Evolutionary conservation across 2,797 vertebrate species (phyloP), one percentile per base, ranked within the genome.

Genomic region (Odontamblyopus lacepedii): DNA sequence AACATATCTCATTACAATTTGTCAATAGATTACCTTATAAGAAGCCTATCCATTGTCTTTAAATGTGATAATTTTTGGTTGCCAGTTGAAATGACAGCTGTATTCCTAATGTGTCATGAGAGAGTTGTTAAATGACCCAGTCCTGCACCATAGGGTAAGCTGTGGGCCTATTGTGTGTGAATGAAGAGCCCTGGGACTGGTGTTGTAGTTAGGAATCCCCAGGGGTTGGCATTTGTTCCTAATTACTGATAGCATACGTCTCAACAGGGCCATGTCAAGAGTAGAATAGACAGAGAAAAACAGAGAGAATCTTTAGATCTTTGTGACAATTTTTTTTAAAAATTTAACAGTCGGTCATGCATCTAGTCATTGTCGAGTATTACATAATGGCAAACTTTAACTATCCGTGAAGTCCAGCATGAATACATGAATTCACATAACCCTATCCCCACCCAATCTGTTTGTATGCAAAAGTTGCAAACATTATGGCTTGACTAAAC

Each of bases 231-330:
- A 82, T 78, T 83, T 81, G 75, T 66, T 67, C 56, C 44, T 83
- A 82, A 86, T 83, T 76, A 80, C 68, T 65, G 12, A 57, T 44
- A 81, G 65, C 72, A 84, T 84, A 78, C 30, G 60, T 77, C 81
- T 79, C 66, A 48, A 63, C 70, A 80, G 63, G 63, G 76, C 44
- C 57, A 61, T 83, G 82, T 77, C 66, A 80, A 83, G 74, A 19
- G 67, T 63, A 71, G 48, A 67, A 82, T 73, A 70, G 77, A 74
- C 75, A 35, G 56, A 26, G 63, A 59, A 6, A 62, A 70, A 65
- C 13, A 30, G 6, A 6, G 13, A 13, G 5, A 18, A 5, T 27
- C 15, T 29, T 59, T 30, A 55, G 53, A n/a, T 55, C 53, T 7
- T 23, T 55, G 53, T 53, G n/a, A 56, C 2, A 13, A 12, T 44